Evolutionary conservation across 2,888 invertebrate genomes (phyloP).

Genomic region (Scelioninae gen. 1): DNA sequence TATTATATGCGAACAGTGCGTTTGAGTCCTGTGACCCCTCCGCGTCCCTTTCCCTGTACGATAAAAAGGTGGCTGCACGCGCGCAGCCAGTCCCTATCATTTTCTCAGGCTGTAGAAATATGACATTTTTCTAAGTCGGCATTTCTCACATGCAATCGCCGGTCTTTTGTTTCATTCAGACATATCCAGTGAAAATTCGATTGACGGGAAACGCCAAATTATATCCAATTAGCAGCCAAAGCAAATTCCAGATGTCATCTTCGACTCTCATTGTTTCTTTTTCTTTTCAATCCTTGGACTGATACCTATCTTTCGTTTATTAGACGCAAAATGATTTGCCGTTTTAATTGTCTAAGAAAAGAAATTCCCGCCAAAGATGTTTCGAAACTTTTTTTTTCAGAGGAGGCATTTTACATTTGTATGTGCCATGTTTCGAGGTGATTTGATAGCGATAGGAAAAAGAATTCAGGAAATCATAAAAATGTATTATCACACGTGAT

Average conservation of each 20-base stretch:
- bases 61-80: constrained; percentile 50
- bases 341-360: not conserved
- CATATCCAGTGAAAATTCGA: constrained; percentile 23
- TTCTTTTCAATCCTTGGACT: not conserved
- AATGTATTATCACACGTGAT: constrained; percentile 7
- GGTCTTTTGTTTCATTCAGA: constrained; percentile 41
- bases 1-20: constrained; percentile 25
- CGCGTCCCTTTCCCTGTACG: not conserved
- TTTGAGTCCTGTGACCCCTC: constrained; percentile 10
- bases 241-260: constrained; percentile 21
- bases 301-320: not conserved
- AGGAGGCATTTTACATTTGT: too few relatives aligned
- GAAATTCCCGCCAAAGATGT: too few relatives aligned
- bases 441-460: constrained; percentile 28
- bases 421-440: not conserved
- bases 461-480: constrained; percentile 22
- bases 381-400: constrained; percentile 9
- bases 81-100: constrained; percentile 28
- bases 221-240: constrained; percentile 23
- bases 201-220: constrained; percentile 36
- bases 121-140: constrained; percentile 33
- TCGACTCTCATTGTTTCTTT: constrained; percentile 24
- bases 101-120: constrained; percentile 49
- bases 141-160: constrained; percentile 37
- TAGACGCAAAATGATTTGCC: not conserved